These are phyloP conservation scores for Notothenia rossii DNA, from an alignment of 2,113 vertebrate species.

Conservation along the genomic window DNA sequence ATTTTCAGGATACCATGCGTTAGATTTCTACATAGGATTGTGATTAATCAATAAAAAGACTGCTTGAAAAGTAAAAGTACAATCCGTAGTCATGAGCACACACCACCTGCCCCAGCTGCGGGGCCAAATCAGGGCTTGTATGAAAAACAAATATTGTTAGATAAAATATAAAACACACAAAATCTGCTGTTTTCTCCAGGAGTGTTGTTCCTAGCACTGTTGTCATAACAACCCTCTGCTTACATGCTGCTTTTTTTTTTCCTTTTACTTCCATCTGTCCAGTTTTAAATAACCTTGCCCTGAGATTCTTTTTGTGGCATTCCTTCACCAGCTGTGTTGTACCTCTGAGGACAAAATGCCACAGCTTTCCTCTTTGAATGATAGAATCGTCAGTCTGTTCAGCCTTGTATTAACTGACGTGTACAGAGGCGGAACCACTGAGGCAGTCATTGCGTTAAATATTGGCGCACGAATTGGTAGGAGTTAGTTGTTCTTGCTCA, in stretches of 20 bases:
- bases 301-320: constrained; percentile 21
- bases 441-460: not conserved
- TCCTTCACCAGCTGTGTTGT: not conserved
- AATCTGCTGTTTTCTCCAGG: not conserved
- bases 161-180: constrained; percentile 3
- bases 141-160: not conserved
- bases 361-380: constrained; percentile 1
- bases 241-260: constrained; percentile 22
- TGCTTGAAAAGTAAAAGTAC: not conserved
- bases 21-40: not conserved
- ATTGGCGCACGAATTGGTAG: not conserved
- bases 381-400: not conserved
- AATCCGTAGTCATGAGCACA: not conserved
- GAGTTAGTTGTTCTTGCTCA: not conserved
- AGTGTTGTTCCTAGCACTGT: not conserved
- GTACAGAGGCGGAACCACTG: not conserved
- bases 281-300: constrained; percentile 32
- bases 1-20: not conserved
- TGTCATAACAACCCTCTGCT: constrained; percentile 1
- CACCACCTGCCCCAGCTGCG: not conserved
- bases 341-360: too few relatives aligned
- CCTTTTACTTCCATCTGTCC: constrained; percentile 19
- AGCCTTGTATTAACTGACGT: not conserved
- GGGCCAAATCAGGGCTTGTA: not conserved
- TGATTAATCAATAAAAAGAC: not conserved